Base-by-base conservation (phyloP, 2,113 vertebrate genomes). In the Corydoras sp. region DNA sequence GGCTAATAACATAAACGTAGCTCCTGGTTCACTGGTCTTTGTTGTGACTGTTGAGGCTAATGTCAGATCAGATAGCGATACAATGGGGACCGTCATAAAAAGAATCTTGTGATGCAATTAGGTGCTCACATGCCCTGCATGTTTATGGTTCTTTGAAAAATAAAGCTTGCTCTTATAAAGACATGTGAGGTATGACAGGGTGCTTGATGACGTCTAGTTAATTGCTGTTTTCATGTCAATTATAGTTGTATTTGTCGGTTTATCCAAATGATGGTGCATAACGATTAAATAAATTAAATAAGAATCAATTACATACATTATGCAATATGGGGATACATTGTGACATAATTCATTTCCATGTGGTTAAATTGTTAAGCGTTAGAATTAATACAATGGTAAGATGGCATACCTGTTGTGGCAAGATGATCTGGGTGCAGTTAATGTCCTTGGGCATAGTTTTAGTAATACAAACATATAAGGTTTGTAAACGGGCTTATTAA, bases 1-100 rank as follows among this genome's bases (percentile, higher is more conserved):
- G 56, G 51, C 56, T 77, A 72, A 69, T 69, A 68, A 60, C 71
- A 70, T 73, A 64, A 75, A 68, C 77, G 56, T 71, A 58, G 72
- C 73, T 78, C 65, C 31, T 64, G 54, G 31, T 12, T 48, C 64
- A 71, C 49, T 8, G 76, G 75, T 71, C 72, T 68, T 72, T 71
- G 54, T 59, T 14, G 35, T 30, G 68, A 75, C 59, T 71, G 50
- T 67, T 62, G 64, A 63, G 30, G 63, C 59, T 74, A 63, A n/a
- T 54, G 15, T 51, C 58, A n/a, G 61, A 51, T 60, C 30, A 9
- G 30, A 66, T 14, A 62, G 49, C 18, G 49, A 62, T 53, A 68
- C 72, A 62, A 56, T 15, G 54, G 9, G 31, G 64, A 68, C 31
- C 29, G 30, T 48, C 24, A 68, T 58, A 58, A 68, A 51, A 65